Base-by-base conservation (phyloP, 2,113 vertebrate species). In the Sceloporus undulatus region DNA sequence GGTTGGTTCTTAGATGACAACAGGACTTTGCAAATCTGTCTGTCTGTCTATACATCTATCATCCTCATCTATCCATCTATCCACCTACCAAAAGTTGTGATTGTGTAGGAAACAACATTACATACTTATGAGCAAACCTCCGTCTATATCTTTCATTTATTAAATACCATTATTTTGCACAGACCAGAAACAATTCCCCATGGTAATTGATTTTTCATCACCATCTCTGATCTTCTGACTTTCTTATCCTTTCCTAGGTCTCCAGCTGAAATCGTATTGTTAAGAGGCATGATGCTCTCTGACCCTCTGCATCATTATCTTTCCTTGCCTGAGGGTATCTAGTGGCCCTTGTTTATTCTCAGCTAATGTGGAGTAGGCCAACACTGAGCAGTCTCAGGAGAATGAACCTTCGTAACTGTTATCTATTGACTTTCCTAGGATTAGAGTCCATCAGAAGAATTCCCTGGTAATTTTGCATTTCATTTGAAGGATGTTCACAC, bases 121-220 rank as follows among this genome's bases (percentile, higher is more conserved):
- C 7, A 6, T 48, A 48, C 70, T 88, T 29, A 18, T 78, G 54
- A 85, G 14, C 38, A 88, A 23, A 84, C 19, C 27, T n/a, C 16
- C 19, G 14, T 88, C 62, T 21, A n/a, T 13, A n/a, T 65, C 54
- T 87, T 87, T 34, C 27, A n/a, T 16, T 85, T 62, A 66, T 77
- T 11, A 29, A 84, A 42, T 25, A 78, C 34, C 5, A 25, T 70
- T 54, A 88, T 38, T 71, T 86, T 71, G 66, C 75, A 79, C 62
- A 88, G 48, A 13, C 34, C 65, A 71, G 48, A 29, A 59, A n/a
- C 48, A 84, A 79, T 84, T 73, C 87, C 75, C 52, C 27, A 25
- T n/a, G 65, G 48, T 42, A 84, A 84, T 71, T 27, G 75, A 88
- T 84, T 71, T 84, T 88, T 59, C 82, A 79, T n/a, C 65, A 62